Percentiles rank a stretch among this genome's conserved stretches.
phyloP scores from a whole-genome alignment of 2,888 invertebrate species.

The Stegophylla sp. region DNA sequence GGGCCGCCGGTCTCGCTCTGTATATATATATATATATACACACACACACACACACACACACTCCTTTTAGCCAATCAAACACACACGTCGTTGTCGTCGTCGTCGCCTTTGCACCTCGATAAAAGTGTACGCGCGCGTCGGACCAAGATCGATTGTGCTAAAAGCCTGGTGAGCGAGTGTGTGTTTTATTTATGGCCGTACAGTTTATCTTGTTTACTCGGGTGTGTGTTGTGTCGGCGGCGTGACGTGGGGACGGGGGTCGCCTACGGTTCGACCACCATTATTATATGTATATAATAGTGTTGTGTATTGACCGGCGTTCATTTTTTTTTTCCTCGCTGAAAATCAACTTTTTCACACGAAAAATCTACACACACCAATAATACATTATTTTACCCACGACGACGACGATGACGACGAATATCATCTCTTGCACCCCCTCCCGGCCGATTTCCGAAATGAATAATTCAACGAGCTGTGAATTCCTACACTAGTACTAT shows the following conservation, averaged over 20 bases:
- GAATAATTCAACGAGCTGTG: slow-evolving; percentile 26
- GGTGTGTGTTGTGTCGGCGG: neutral
- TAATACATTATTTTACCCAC: neutral
- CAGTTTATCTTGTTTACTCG: slow-evolving; percentile 50
- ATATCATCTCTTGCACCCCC: neutral
- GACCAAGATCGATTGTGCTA: slow-evolving; percentile 58
- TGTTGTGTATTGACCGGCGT: slow-evolving; percentile 10
- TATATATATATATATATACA: neutral
- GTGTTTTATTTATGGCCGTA: slow-evolving; percentile 55
- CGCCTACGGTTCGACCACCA: slow-evolving; percentile 30
- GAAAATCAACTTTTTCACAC: slow-evolving; percentile 35
- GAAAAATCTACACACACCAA: neutral
- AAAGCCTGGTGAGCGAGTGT: slow-evolving; percentile 58
- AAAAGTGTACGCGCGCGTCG: slow-evolving; percentile 35
- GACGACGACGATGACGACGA: neutral
- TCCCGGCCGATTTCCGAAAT: slow-evolving; percentile 19
- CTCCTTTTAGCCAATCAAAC: slow-evolving; percentile 53
- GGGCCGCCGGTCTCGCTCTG: neutral
- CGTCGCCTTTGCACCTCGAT: slow-evolving; percentile 54
- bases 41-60: neutral
- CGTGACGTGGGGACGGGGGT: neutral
- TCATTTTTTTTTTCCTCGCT: slow-evolving; percentile 11
- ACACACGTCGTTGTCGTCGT: slow-evolving; percentile 18
- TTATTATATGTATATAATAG: too few species aligned
- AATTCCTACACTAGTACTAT: neutral